A percentile compares a stretch with the other conserved stretches of the same genome.
phyloP scores from a whole-genome alignment of 1,140 invertebrate species.

The Philopotamus ludificatus region DNA sequence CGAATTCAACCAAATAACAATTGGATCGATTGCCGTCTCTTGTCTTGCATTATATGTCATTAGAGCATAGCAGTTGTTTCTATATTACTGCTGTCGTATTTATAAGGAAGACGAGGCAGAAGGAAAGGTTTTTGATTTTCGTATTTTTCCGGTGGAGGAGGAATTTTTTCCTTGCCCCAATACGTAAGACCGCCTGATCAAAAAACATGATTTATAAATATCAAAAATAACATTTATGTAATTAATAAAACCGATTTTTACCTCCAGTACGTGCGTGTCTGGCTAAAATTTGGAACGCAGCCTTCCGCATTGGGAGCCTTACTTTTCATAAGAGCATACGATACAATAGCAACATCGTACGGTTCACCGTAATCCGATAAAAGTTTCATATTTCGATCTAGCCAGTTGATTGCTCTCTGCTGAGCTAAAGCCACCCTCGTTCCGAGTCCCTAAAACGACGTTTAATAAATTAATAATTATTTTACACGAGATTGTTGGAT shows the following conservation, averaged over 20 bases:
- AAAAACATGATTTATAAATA: background rate
- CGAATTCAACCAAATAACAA: constrained; percentile 91
- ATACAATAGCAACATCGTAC: constrained; percentile 82
- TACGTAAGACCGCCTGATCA: constrained; percentile 72
- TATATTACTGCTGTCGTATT: constrained; percentile 88
- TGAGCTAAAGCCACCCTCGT: constrained; percentile 69
- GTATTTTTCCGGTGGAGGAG: constrained; percentile 75
- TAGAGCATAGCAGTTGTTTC: constrained; percentile 93
- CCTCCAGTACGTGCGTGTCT: constrained; percentile 65
- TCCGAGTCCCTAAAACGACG: constrained; percentile 62
- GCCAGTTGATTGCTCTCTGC: constrained; percentile 70
- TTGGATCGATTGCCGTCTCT: constrained; percentile 75
- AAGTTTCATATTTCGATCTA: constrained; percentile 81
- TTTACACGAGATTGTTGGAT: constrained; percentile 13
- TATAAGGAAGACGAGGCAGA: constrained; percentile 81
- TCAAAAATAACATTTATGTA: constrained; percentile 6
- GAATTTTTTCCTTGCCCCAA: constrained; percentile 78
- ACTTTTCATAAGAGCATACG: constrained; percentile 79
- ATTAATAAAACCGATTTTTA: too few species aligned
- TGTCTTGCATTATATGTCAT: constrained; percentile 83
- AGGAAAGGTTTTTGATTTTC: constrained; percentile 90
- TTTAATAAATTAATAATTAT: constrained; percentile 9
- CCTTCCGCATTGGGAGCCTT: constrained; percentile 78
- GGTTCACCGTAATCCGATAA: constrained; percentile 69
- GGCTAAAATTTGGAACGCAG: constrained; percentile 75